Conservation (phyloP, 2,797 vertebrate genomes). For the Vespertilio murinus region DNA sequence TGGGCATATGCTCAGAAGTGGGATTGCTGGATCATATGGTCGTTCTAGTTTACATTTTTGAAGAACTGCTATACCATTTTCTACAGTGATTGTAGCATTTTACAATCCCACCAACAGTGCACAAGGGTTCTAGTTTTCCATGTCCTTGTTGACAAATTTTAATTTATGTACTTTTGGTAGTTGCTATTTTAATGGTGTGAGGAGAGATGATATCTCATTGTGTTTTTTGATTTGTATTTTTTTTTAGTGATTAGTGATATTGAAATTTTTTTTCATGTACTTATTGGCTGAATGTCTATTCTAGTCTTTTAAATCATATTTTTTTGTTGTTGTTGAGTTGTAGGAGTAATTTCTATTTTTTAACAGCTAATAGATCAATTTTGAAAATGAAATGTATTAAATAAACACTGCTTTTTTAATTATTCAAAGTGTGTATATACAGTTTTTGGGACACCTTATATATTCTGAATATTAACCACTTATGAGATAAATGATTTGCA, state of each 20-base stretch:
- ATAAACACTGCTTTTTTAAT: too few relatives aligned
- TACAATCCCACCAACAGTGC: neutral
- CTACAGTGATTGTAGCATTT: neutral
- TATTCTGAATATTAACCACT: too few relatives aligned
- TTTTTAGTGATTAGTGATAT: neutral
- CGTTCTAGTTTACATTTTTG: too few relatives aligned
- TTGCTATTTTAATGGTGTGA: neutral
- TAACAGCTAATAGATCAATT: too few relatives aligned
- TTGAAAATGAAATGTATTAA: too few relatives aligned
- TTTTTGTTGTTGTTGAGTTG: neutral
- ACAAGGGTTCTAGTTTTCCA: neutral
- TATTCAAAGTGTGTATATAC: too few relatives aligned
- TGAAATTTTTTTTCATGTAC: neutral
- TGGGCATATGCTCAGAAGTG: too few relatives aligned
- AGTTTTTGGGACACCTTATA: too few relatives aligned
- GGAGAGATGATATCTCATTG: neutral
- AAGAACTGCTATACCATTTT: neutral
- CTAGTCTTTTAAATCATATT: neutral
- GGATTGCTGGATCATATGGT: too few relatives aligned
- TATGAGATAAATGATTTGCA: too few relatives aligned
- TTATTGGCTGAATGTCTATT: neutral
- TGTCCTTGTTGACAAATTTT: neutral
- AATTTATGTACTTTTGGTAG: neutral
- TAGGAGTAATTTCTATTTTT: neutral
- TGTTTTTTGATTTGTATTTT: constrained; percentile 7